Percentiles rank a stretch among this genome's conserved stretches.
Evolutionary conservation across 2,113 vertebrate genomes (phyloP).

Genomic region (Heterocephalus glaber): DNA sequence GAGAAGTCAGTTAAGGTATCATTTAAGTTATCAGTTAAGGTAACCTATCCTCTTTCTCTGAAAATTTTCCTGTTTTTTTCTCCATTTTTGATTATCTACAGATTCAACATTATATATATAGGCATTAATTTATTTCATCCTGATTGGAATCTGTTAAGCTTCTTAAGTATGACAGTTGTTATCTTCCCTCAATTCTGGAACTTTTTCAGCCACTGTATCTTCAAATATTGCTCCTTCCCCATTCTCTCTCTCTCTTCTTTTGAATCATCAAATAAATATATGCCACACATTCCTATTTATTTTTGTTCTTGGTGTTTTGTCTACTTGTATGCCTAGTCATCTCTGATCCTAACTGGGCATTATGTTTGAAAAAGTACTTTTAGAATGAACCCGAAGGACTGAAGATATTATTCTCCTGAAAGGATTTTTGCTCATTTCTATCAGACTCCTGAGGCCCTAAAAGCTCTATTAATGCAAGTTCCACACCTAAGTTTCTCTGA

Average conservation of each 20-base stretch:
- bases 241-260: background rate
- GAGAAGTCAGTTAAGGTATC: background rate
- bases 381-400: background rate
- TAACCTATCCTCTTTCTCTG: background rate
- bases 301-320: background rate
- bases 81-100: background rate
- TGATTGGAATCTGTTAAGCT: background rate
- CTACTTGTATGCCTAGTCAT: background rate
- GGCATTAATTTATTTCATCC: background rate
- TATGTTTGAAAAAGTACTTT: conserved; percentile 14
- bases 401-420: background rate
- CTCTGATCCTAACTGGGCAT: background rate
- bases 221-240: background rate
- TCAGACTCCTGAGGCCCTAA: background rate
- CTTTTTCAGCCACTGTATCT: background rate
- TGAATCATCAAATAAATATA: background rate
- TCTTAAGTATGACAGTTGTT: background rate
- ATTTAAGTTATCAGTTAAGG: background rate
- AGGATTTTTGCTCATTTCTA: background rate
- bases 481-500: background rate
- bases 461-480: background rate
- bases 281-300: background rate
- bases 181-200: background rate
- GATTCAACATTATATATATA: background rate
- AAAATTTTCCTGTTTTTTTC: background rate